phyloP scores from a whole-genome alignment of 1,140 invertebrate genomes.

The Druon quercuslanigerum region DNA sequence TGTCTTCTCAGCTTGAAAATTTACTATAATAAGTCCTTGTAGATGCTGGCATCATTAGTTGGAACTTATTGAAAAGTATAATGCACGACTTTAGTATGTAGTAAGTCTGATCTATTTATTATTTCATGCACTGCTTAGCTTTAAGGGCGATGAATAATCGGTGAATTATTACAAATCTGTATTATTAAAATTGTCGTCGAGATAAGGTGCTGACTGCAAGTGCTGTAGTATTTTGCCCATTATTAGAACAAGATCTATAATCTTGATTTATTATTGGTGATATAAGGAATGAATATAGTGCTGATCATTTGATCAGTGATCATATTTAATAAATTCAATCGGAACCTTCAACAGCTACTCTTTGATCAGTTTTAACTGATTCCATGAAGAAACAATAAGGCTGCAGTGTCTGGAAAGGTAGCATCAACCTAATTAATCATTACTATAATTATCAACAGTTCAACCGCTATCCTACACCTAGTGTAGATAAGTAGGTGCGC shows the following conservation, averaged over 20 bases:
- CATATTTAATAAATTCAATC: constrained; percentile 16
- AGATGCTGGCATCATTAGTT: no score
- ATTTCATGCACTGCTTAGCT: background rate
- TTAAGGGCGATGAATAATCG: constrained; percentile 1
- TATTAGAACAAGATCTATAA: background rate
- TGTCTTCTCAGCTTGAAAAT: no score
- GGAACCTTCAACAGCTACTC: background rate
- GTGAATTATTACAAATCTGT: constrained; percentile 2
- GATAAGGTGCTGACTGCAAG: background rate
- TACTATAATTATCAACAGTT: constrained; percentile 9
- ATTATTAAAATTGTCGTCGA: constrained; percentile 4
- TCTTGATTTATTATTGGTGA: constrained; percentile 15
- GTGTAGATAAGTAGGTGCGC: constrained; percentile 15
- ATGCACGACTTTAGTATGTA: no score
- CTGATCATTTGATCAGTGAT: constrained; percentile 1
- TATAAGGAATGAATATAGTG: background rate
- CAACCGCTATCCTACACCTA: background rate
- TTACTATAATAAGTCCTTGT: no score
- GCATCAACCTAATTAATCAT: constrained; percentile 26
- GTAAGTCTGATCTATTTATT: no score
- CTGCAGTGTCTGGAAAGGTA: background rate
- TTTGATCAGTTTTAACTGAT: background rate
- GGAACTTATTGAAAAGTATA: no score
- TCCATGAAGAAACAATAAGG: constrained; percentile 1
- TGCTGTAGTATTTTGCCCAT: background rate